Evolutionary conservation across 2,888 invertebrate species (phyloP), one percentile per base, ranked within the genome.

Genomic region (Lysandra bellargus): DNA sequence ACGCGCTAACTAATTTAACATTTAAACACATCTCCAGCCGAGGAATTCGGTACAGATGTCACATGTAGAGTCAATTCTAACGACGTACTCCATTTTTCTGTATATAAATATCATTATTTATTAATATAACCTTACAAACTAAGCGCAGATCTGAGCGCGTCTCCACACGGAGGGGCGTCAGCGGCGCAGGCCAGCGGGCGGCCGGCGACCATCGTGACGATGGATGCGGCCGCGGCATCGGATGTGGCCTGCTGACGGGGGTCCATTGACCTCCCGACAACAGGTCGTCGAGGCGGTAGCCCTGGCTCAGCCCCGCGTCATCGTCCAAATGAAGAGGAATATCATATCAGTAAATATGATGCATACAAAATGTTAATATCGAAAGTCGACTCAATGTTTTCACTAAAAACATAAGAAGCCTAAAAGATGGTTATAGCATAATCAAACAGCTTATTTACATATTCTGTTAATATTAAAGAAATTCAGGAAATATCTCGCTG

Each of bases 151-250:
- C 85, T 85, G 85, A 83, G 80, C 81, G 83, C 86, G 30, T 76
- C 76, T 76, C 76, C 88, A 81, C 84, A 44, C 0, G 84, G 84
- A 82, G 83, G 80, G 78, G 82, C 79, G 83, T 80, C 83, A 84
- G 85, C 87, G 78, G 61, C n/a, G n/a, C n/a, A n/a, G n/a, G n/a
- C n/a, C n/a, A n/a, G n/a, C n/a, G n/a, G n/a, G 79, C 82, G 81
- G 79, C 81, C 89, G 88, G 84, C 83, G 88, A 88, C 80, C 87
- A 88, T 86, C 85, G 57, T 7, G 69, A 4, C 2, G 88, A 89
- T 91, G 88, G 88, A 81, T 87, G 89, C 86, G 90, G 88, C 86
- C 87, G 87, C 86, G 85, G 86, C 90, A 88, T 84, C 85, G 86
- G 87, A 85, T 85, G 83, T 83, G 40, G 82, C 87, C 88, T 86